Base-by-base conservation (phyloP, 2,113 vertebrate species). In the Melanerpes formicivorus region DNA sequence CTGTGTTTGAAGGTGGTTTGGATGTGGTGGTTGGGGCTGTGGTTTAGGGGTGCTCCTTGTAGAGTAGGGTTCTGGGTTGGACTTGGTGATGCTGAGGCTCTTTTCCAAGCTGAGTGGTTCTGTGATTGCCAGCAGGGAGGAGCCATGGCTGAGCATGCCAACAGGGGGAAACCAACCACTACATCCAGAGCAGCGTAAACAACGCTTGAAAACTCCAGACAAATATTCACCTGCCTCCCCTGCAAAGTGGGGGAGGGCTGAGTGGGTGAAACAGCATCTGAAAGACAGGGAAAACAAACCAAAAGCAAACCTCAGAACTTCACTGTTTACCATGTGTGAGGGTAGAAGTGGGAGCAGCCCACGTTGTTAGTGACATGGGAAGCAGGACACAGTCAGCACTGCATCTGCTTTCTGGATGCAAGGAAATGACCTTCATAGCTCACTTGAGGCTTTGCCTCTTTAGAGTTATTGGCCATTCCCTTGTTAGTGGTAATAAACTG, bases 401-500 rank as follows among this genome's bases (percentile, higher is more conserved):
- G 73, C 32, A 52, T 95, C 96, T 91, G 34, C 87, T 96, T 96
- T 73, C 81, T 87, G 46, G 80, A 80, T 83, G 32, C 64, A 94
- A 90, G 50, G 55, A 91, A 95, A 90, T 91, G 66, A 94, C 91
- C 74, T 94, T 94, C 95, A 95, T 80, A 89, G 62, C 27, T 96
- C 86, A 92, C 88, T 84, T 89, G 66, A 92, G 88, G 79, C 70
- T 93, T 74, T 91, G n/a, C 81, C 88, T 96, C 78, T 94, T 93
- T 62, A 95, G 84, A 85, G 79, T 90, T 92, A 93, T 79, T 40
- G 66, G 21, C 70, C 70, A 73, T 96, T 96, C 83, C 44, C 84
- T 93, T 97, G 65, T 95, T 95, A 95, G 40, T 88, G 66, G 69
- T 93, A 94, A 96, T 95, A 96, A 95, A 94, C 67, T 82, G 69